phyloP scores from a whole-genome alignment of 92 coral and sea anemone genomes.

The Montipora capitata region DNA sequence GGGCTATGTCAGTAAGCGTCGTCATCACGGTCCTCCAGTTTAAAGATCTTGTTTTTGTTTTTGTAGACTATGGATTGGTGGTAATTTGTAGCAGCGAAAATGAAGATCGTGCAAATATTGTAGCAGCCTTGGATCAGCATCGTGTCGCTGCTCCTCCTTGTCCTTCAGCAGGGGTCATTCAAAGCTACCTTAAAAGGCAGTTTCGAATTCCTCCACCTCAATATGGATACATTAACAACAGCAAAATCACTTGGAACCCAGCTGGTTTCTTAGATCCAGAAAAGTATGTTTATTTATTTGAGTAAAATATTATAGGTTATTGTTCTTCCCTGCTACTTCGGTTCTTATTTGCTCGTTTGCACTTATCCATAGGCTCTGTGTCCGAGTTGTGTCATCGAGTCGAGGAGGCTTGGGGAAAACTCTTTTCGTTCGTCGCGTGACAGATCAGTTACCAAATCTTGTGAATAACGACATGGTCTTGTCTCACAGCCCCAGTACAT shows the following conservation, averaged over 20 bases:
- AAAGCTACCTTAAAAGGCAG: constrained; percentile 61
- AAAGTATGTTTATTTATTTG: constrained; percentile 29
- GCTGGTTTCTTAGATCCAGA: constrained; percentile 79
- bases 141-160: constrained; percentile 81
- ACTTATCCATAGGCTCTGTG: constrained; percentile 61
- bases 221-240: constrained; percentile 63
- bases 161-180: constrained; percentile 55
- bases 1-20: no score
- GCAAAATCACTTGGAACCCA: constrained; percentile 72
- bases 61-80: constrained; percentile 77
- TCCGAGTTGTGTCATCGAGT: constrained; percentile 84
- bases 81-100: constrained; percentile 89
- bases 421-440: constrained; percentile 75
- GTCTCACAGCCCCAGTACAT: background rate
- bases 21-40: no score
- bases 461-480: constrained; percentile 60
- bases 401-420: constrained; percentile 93
- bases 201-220: constrained; percentile 44
- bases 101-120: constrained; percentile 85
- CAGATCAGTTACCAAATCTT: constrained; percentile 72
- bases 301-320: background rate
- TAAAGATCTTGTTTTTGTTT: background rate
- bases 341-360: no score
- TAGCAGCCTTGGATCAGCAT: constrained; percentile 87
- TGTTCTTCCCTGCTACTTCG: background rate